These are phyloP conservation scores for Thamnophis elegans DNA, from an alignment of 2,797 vertebrate genomes.

Conservation along the genomic window DNA sequence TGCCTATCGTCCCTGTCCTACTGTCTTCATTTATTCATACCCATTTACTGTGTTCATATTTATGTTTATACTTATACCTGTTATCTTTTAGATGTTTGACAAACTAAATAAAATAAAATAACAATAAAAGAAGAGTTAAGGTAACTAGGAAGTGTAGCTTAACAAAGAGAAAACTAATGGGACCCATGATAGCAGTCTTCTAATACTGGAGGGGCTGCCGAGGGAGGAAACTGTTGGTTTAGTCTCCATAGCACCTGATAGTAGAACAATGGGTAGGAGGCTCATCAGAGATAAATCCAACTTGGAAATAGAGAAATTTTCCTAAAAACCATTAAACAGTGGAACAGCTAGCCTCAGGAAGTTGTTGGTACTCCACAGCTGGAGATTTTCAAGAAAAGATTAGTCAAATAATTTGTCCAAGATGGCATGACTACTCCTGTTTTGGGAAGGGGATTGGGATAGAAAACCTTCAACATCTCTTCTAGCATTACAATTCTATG, in stretches of 20 bases:
- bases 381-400: background rate
- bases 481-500: background rate
- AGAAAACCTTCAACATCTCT: background rate
- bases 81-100: no score
- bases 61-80: no score
- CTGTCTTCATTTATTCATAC: no score
- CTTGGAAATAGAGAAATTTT: background rate
- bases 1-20: no score
- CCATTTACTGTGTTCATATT: no score
- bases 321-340: background rate
- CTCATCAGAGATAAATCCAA: background rate
- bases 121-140: background rate
- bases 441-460: background rate
- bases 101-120: no score
- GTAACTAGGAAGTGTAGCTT: background rate
- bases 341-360: background rate
- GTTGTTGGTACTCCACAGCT: background rate
- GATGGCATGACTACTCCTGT: background rate
- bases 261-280: background rate
- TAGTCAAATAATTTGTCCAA: background rate
- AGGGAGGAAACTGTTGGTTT: background rate
- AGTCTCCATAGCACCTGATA: background rate
- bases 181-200: background rate
- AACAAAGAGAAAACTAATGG: background rate
- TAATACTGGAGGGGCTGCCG: background rate